Conservation (phyloP, 1,140 invertebrate species). For the Drosophila sucinea region DNA sequence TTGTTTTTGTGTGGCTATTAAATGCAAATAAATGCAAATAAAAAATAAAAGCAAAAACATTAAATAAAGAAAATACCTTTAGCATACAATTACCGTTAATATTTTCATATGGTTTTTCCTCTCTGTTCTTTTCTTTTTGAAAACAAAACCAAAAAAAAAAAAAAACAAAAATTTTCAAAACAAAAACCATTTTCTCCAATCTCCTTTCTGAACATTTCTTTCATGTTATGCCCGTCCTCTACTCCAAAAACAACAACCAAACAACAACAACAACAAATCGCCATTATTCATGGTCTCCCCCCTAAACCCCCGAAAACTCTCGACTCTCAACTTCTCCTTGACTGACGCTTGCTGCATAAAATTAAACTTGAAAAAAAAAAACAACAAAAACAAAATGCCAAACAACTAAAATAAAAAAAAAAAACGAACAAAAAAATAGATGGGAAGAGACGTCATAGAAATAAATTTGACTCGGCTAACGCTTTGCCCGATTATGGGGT, state of each 20-base stretch:
- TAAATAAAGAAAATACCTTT: conserved; percentile 71
- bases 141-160: conserved; percentile 8
- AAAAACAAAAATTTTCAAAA: background rate
- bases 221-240: conserved; percentile 58
- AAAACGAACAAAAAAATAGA: conserved; percentile 43
- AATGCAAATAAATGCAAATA: conserved; percentile 76
- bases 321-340: conserved; percentile 28
- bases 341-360: conserved; percentile 76
- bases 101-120: conserved; percentile 57
- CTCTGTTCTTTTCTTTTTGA: conserved; percentile 24
- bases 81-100: conserved; percentile 58
- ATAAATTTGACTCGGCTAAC: conserved; percentile 82
- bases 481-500: conserved; percentile 83
- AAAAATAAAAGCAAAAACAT: conserved; percentile 39
- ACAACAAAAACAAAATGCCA: conserved; percentile 15
- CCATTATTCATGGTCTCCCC: conserved; percentile 56
- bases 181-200: conserved; percentile 18
- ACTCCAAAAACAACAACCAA: conserved; percentile 36
- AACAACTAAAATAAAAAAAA: conserved; percentile 25
- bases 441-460: conserved; percentile 82
- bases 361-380: conserved; percentile 49
- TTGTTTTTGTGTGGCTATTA: conserved; percentile 36
- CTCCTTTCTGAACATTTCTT: conserved; percentile 64
- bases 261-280: conserved; percentile 43
- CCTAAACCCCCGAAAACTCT: conserved; percentile 39